Conservation (phyloP, 2,113 vertebrate species). For the Actenoides hombroni region DNA sequence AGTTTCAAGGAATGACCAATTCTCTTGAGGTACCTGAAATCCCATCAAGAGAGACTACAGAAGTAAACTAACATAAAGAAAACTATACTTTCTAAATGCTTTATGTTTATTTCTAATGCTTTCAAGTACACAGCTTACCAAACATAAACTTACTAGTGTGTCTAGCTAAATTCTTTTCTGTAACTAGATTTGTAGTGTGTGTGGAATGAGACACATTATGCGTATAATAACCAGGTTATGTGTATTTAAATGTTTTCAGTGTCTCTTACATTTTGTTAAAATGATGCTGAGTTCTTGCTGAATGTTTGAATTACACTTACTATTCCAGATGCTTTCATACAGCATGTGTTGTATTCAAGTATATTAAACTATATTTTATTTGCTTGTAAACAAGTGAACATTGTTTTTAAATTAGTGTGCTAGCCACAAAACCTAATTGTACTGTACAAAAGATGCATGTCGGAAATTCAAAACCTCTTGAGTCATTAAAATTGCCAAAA, state of each 20-base stretch:
- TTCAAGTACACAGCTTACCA: background rate
- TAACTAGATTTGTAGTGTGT: background rate
- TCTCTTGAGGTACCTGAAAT: background rate
- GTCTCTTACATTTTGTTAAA: background rate
- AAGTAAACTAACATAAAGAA: background rate
- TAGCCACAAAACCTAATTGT: conserved; percentile 16
- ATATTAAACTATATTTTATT: background rate
- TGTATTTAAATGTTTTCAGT: background rate
- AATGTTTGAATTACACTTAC: background rate
- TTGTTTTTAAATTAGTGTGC: conserved; percentile 41
- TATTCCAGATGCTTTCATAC: background rate
- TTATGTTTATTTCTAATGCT: background rate
- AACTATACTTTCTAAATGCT: background rate
- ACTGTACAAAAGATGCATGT: background rate
- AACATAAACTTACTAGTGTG: background rate
- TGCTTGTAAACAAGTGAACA: background rate
- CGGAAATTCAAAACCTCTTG: conserved; percentile 34
- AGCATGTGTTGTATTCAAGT: background rate
- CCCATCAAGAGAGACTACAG: background rate
- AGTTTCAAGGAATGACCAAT: background rate
- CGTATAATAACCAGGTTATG: background rate
- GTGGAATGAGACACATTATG: background rate
- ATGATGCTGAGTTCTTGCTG: background rate
- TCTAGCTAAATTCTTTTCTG: background rate
- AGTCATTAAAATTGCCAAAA: conserved; percentile 32